Conservation (phyloP, 2,797 vertebrate species). For the Apodemus agrarius region DNA sequence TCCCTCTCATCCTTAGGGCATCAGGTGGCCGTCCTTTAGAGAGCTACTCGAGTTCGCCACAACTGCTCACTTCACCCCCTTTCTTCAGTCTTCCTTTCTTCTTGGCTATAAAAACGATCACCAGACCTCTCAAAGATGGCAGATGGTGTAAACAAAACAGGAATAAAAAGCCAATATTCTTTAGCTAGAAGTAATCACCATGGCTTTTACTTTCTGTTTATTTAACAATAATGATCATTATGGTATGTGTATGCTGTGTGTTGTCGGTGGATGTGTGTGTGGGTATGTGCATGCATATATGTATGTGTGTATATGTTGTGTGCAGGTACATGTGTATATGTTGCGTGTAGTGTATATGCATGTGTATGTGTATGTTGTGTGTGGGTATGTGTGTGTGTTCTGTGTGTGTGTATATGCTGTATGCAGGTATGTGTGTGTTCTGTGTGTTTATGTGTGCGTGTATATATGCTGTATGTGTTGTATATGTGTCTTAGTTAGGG, state of each 20-base stretch:
- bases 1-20: background rate
- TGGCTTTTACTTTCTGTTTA: background rate
- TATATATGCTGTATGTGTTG: too few relatives aligned
- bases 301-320: background rate
- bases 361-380: background rate
- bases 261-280: background rate
- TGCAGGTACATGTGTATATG: background rate
- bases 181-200: background rate
- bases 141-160: background rate
- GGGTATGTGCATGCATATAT: background rate
- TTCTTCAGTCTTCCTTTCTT: background rate
- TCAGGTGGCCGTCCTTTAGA: background rate
- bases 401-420: too few relatives aligned
- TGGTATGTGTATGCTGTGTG: background rate
- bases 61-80: background rate
- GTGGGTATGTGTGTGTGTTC: background rate
- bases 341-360: background rate
- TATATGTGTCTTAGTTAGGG: too few relatives aligned
- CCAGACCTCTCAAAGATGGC: constrained; percentile 24
- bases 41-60: background rate
- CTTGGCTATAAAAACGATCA: background rate
- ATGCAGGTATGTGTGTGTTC: background rate
- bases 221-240: background rate
- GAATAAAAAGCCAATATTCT: background rate
- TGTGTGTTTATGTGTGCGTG: background rate